Percentiles rank a stretch among this genome's conserved stretches.
Conservation (phyloP, 2,888 invertebrate species). For the Melangyna quadrimaculata region DNA sequence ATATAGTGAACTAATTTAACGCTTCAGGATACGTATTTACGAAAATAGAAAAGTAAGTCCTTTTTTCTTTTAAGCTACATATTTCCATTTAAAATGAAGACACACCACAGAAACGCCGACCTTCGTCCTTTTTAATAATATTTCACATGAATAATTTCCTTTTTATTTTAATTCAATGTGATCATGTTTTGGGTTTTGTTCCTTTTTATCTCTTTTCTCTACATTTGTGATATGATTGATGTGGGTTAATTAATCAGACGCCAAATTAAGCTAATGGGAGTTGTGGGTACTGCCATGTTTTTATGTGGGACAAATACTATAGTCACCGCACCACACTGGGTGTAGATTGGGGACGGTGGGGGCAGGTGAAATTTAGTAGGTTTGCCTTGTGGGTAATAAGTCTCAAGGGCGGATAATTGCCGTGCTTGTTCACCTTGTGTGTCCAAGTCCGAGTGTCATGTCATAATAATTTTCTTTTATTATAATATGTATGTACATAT, state of each 20-base stretch:
- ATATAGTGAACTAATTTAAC: constrained; percentile 50
- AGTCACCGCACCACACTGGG: neutral
- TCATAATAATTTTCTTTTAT: constrained; percentile 24
- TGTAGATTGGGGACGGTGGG: neutral
- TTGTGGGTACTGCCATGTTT: constrained; percentile 5
- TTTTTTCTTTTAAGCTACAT: no score
- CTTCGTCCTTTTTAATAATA: constrained; percentile 1
- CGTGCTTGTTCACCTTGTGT: constrained; percentile 44
- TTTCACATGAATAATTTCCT: neutral
- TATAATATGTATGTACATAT: neutral
- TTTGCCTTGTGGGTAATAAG: constrained; percentile 41
- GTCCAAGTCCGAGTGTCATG: constrained; percentile 39
- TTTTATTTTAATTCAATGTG: neutral
- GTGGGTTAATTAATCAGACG: constrained; percentile 66
- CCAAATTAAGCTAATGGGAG: constrained; percentile 65
- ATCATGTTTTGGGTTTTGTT: neutral
- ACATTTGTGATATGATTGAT: constrained; percentile 55
- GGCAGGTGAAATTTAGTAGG: neutral
- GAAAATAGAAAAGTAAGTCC: constrained; percentile 68
- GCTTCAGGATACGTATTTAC: constrained; percentile 70
- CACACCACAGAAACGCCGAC: neutral
- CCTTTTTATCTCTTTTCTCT: constrained; percentile 15
- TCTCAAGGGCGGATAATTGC: constrained; percentile 57
- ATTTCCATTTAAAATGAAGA: neutral
- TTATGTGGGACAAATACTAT: neutral